phyloP scores from a whole-genome alignment of 2,113 vertebrate species.

The Oplegnathus fasciatus region DNA sequence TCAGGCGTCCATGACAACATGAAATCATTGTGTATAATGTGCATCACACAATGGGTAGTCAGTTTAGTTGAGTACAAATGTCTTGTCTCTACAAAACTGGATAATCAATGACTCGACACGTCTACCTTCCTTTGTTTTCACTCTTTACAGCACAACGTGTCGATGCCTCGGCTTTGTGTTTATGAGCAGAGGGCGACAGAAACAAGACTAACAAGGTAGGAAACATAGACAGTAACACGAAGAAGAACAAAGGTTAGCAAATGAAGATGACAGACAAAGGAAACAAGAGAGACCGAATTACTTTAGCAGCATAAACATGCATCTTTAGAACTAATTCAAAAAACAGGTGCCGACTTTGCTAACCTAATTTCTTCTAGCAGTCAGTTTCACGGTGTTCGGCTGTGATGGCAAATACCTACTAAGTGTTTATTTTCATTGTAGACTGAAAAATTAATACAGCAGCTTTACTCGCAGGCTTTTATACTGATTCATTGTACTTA shows the following conservation, averaged over 20 bases:
- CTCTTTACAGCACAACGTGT: constrained; percentile 34
- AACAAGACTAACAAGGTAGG: constrained; percentile 24
- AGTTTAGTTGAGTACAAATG: constrained; percentile 29
- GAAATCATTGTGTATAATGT: constrained; percentile 19
- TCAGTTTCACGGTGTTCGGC: not conserved
- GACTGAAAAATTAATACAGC: not conserved
- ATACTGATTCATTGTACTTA: not conserved
- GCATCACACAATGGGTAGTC: not conserved
- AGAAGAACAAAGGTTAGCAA: not conserved
- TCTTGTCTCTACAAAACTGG: constrained; percentile 30
- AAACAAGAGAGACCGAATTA: constrained; percentile 13
- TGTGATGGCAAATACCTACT: not conserved
- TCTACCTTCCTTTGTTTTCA: constrained; percentile 46
- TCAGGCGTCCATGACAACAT: constrained; percentile 9
- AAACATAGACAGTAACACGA: constrained; percentile 7
- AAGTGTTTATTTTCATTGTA: not conserved
- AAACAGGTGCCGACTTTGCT: not conserved
- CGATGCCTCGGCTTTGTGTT: constrained; percentile 41
- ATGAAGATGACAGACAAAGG: constrained; percentile 14
- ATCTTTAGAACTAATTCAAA: not conserved
- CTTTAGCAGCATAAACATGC: not conserved
- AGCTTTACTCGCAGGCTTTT: not conserved
- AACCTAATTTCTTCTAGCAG: not conserved
- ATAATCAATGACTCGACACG: constrained; percentile 43
- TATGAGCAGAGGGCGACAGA: constrained; percentile 19